Base-by-base conservation (phyloP, 2,797 vertebrate species). In the Cercopithecus petaurista region DNA sequence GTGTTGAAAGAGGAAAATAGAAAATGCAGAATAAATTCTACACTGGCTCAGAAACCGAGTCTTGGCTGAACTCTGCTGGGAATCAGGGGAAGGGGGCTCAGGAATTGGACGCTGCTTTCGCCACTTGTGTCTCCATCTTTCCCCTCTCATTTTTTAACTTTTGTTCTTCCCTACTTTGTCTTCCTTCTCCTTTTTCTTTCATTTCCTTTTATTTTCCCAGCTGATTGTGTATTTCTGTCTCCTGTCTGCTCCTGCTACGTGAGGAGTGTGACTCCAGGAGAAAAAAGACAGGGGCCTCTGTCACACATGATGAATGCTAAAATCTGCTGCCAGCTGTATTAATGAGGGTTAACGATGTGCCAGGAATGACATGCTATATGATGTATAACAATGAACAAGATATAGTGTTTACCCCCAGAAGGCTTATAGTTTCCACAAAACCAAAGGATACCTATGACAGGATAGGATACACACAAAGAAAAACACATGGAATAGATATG, bases 211-310 rank as follows among this genome's bases (percentile, higher is more conserved):
- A 30, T 28, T 48, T 79, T 82, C 64, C 79, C 55, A 85, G 15
- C 2, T 39, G 83, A 67, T 14, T 0, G 2, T 33, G 14, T 46
- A 55, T 80, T 30, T 81, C 11, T 89, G 12, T 64, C 15, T 70
- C 77, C n/a, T 19, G 0, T 80, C 39, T 64, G 85, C 26, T 80
- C 43, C 67, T 75, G 19, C 10, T 10, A 50, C 15, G 39, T 61
- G 30, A 95, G 14, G 46, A 9, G 3, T 76, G 4, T 84, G 85
- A 97, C n/a, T 41, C 22, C 41, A 91, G 7, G 96, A 59, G 21
- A 67, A 93, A 82, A 46, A 3, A 61, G 13, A 48, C 48, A 85
- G 48, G 24, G 72, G 22, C 64, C 33, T 93, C 67, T 59, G 33
- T 50, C 21, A 92, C 81, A 57, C 21, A 61, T 13, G 46, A 77